A percentile compares a stretch with the other conserved stretches of the same genome.
phyloP scores from a whole-genome alignment of 2,888 invertebrate genomes.

The Drosophila neonasuta region DNA sequence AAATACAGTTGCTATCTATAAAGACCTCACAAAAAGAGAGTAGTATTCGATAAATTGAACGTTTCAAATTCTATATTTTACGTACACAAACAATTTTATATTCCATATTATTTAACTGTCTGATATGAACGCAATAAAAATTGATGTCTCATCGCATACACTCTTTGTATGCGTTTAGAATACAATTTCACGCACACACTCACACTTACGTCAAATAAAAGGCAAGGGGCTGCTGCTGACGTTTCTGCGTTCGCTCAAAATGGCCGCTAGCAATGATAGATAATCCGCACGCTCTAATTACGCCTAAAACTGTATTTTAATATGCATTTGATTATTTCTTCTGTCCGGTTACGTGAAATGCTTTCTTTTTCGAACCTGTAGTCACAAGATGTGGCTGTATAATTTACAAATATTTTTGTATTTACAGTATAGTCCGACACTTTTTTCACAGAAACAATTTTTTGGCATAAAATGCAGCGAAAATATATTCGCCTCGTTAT shows the following conservation, averaged over 20 bases:
- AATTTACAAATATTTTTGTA: slow-evolving; percentile 37
- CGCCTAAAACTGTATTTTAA: slow-evolving; percentile 12
- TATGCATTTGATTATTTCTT: slow-evolving; percentile 11
- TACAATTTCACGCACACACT: slow-evolving; percentile 1
- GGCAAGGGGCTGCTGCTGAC: slow-evolving; percentile 60
- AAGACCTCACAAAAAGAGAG: slow-evolving; percentile 24
- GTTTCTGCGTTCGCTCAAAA: slow-evolving; percentile 73
- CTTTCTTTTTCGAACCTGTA: slow-evolving; percentile 4
- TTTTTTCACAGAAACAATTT: slow-evolving; percentile 62
- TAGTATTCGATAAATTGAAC: slow-evolving; percentile 3
- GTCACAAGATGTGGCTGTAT: slow-evolving; percentile 5
- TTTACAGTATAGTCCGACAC: slow-evolving; percentile 45
- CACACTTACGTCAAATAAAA: slow-evolving; percentile 53
- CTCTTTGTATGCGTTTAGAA: not conserved
- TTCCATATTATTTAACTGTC: not conserved
- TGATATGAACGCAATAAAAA: not conserved
- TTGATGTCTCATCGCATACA: not conserved
- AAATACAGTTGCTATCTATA: slow-evolving; percentile 22
- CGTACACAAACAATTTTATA: not conserved
- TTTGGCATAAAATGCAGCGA: slow-evolving; percentile 54
- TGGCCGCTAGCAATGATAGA: slow-evolving; percentile 64
- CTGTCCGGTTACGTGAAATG: not conserved
- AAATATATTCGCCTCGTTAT: slow-evolving; percentile 56
- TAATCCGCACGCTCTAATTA: slow-evolving; percentile 38
- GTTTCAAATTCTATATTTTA: slow-evolving; percentile 21